These are phyloP conservation scores for Limnothrissa miodon DNA, from an alignment of 2,113 vertebrate genomes.

Conservation along the genomic window DNA sequence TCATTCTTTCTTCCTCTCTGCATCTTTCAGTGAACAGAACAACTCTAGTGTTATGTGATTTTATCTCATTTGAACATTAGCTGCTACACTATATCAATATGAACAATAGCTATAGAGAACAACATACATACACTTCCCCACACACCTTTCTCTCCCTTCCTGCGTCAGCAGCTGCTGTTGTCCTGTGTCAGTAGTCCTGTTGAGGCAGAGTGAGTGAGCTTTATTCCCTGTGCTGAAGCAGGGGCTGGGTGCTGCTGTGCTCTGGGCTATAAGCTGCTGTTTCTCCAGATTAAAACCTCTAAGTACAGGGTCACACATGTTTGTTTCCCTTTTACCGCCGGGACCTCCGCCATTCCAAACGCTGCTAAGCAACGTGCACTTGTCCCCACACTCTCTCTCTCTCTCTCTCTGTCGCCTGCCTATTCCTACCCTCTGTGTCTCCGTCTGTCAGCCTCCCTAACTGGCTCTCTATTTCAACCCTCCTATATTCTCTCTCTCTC, in stretches of 20 bases:
- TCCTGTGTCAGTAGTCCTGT: not conserved
- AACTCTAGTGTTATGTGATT: no score
- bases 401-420: not conserved
- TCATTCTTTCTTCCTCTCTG: not conserved
- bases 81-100: no score
- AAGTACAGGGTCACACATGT: constrained; percentile 33
- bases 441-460: not conserved
- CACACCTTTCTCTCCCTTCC: not conserved
- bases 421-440: not conserved
- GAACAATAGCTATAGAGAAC: no score
- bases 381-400: not conserved
- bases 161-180: not conserved
- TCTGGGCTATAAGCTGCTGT: constrained; percentile 49
- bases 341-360: not conserved
- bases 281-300: constrained; percentile 47
- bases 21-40: constrained; percentile 4
- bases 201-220: constrained; percentile 48
- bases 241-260: not conserved
- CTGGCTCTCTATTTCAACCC: not conserved
- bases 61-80: no score
- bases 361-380: not conserved
- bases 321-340: constrained; percentile 21
- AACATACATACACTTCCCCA: not conserved
- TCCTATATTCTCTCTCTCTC: not conserved
- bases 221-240: constrained; percentile 40